Evolutionary conservation across 2,888 invertebrate genomes (phyloP), one percentile per base, ranked within the genome.

Genomic region (Drosophila colorata): DNA sequence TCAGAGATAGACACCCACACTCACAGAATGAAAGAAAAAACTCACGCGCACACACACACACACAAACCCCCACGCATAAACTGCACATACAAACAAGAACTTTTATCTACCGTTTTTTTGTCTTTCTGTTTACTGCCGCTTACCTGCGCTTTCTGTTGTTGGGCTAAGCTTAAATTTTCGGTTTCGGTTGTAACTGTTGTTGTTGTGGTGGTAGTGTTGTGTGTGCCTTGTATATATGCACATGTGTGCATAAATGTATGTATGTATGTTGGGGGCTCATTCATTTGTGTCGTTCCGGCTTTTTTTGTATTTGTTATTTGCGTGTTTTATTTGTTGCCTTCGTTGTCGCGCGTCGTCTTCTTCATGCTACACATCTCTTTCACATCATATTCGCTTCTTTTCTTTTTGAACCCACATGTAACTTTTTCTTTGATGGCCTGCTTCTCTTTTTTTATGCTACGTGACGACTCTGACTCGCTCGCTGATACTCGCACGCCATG

Each of bases 81-180:
- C 46, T 40, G 38, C 58, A 56, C 49, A 74, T 80, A 61, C 66
- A 75, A 79, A 69, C 55, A 64, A 59, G 44, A 63, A 71, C 41
- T 68, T 66, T 74, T 78, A 71, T 70, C 35, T 61, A 60, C 44
- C 49, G 35, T 67, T 75, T 60, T 35, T 20, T 35, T 28, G 33
- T n/a, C 14, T 55, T 18, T 31, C 38, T 33, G 41, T 48, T 59
- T 53, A 40, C 44, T 51, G 41, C 31, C 47, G 60, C 80, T 86
- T 76, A 85, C 85, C 85, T 86, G 88, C 81, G 80, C 76, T 83
- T 73, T 8, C 53, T 57, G 38, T 55, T 41, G 48, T 51, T 63
- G 46, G 65, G 51, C 56, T 56, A 52, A 67, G 58, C 40, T 70
- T 48, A 52, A 63, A 55, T 38, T 70, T 65, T 55, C 44, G 53